These are phyloP conservation scores for Corydoras maculifer DNA, from an alignment of 2,113 vertebrate species.

Conservation along the genomic window DNA sequence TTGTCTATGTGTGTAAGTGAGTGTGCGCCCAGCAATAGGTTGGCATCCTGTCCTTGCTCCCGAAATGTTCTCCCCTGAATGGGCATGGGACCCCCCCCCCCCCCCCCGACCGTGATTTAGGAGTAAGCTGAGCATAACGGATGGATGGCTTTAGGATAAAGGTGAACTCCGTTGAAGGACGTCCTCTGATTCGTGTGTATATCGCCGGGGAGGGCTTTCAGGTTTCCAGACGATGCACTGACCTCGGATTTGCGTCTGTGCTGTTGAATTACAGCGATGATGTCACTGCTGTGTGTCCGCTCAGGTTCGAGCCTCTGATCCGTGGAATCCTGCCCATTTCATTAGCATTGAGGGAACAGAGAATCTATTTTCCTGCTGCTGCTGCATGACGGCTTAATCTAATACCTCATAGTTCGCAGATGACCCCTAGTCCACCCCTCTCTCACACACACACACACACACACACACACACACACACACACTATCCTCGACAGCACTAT, in stretches of 20 bases:
- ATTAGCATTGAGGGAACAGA: conserved; percentile 64
- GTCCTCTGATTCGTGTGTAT: too few relatives aligned
- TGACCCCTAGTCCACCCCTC: background rate
- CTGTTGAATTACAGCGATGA: background rate
- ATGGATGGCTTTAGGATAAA: too few relatives aligned
- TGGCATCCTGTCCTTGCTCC: too few relatives aligned
- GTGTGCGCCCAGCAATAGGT: too few relatives aligned
- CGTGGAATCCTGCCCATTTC: conserved; percentile 65
- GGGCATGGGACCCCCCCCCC: too few relatives aligned
- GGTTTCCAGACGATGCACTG: too few relatives aligned
- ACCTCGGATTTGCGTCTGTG: background rate
- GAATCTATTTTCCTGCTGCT: conserved; percentile 62
- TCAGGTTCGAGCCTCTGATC: conserved; percentile 49
- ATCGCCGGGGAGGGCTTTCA: too few relatives aligned
- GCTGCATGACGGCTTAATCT: conserved; percentile 61
- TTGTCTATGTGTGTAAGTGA: too few relatives aligned
- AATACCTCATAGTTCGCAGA: conserved; percentile 48
- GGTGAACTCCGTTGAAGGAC: too few relatives aligned
- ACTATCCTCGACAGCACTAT: background rate
- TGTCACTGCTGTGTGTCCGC: background rate
- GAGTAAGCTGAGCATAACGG: too few relatives aligned
- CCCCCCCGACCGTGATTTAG: too few relatives aligned
- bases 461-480: background rate
- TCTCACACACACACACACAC: background rate
- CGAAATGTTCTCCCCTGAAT: too few relatives aligned